Evolutionary conservation across 2,113 vertebrate species (phyloP).

Genomic region (Bolborhynchus lineola): DNA sequence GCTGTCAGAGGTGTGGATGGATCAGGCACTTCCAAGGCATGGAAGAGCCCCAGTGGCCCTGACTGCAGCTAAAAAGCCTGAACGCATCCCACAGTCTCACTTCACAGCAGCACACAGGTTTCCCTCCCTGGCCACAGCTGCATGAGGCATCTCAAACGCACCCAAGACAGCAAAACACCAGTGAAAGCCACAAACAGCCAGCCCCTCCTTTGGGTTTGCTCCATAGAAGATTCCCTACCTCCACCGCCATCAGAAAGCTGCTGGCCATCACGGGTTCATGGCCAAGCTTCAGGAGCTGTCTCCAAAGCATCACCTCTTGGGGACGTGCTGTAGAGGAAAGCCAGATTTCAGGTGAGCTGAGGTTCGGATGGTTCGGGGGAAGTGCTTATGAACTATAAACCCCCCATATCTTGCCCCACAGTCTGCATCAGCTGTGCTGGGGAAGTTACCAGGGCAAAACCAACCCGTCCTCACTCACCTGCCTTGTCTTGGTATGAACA

Average conservation of each 20-base stretch:
- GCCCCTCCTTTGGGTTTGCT: not conserved
- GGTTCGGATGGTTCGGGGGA: not conserved
- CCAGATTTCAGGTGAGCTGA: not conserved
- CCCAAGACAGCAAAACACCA: accelerated
- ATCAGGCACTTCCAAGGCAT: not conserved
- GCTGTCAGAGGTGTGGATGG: accelerated
- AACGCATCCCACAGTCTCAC: not conserved
- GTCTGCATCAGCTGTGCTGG: not conserved
- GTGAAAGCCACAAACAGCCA: accelerated
- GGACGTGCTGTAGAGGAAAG: not conserved
- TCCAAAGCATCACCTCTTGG: not conserved
- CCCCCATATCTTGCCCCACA: not conserved
- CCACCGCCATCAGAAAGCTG: accelerated
- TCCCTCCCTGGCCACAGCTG: not conserved
- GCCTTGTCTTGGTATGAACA: not conserved
- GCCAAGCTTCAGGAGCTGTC: accelerated
- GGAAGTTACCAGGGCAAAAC: not conserved
- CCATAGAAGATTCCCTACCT: no score
- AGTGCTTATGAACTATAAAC: not conserved
- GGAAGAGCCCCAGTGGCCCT: not conserved
- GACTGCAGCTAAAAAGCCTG: not conserved
- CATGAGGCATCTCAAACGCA: accelerated
- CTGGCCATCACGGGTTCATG: accelerated
- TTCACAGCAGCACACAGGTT: not conserved
- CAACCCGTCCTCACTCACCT: not conserved